Evolutionary conservation across 2,797 vertebrate genomes (phyloP).

Genomic region (Rhinoraja longicauda): DNA sequence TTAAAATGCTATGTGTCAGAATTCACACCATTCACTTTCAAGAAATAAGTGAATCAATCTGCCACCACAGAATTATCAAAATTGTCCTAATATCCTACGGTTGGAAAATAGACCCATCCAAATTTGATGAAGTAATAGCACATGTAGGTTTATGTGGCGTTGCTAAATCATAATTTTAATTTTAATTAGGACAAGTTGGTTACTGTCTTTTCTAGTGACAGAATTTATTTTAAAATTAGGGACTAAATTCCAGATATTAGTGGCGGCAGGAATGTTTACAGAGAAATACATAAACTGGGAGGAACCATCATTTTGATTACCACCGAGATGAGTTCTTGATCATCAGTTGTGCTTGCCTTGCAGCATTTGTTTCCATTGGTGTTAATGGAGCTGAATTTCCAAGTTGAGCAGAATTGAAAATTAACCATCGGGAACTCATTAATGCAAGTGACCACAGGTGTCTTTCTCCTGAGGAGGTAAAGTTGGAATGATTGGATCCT

Average conservation of each 20-base stretch:
- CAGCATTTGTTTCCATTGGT: too few relatives aligned
- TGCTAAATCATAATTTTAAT: not conserved
- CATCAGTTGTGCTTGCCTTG: too few relatives aligned
- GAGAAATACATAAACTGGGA: not conserved
- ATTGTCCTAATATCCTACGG: not conserved
- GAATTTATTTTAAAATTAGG: not conserved
- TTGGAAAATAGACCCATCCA: constrained; percentile 3
- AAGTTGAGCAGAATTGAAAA: too few relatives aligned
- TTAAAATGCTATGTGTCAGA: not conserved
- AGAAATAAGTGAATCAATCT: constrained; percentile 5
- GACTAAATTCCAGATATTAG: not conserved
- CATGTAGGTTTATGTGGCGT: not conserved
- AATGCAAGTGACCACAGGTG: too few relatives aligned
- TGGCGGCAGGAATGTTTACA: not conserved
- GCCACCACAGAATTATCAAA: not conserved
- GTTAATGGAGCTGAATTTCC: too few relatives aligned
- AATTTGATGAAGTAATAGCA: not conserved
- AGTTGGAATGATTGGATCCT: not conserved
- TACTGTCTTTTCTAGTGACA: not conserved
- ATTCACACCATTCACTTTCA: not conserved
- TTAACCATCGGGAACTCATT: too few relatives aligned
- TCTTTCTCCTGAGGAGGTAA: not conserved
- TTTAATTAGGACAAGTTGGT: not conserved
- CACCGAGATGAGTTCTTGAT: too few relatives aligned
- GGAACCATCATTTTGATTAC: too few relatives aligned